Evolutionary conservation across 2,888 invertebrate species (phyloP).

Genomic region (Xanthostigma xanthostigma): DNA sequence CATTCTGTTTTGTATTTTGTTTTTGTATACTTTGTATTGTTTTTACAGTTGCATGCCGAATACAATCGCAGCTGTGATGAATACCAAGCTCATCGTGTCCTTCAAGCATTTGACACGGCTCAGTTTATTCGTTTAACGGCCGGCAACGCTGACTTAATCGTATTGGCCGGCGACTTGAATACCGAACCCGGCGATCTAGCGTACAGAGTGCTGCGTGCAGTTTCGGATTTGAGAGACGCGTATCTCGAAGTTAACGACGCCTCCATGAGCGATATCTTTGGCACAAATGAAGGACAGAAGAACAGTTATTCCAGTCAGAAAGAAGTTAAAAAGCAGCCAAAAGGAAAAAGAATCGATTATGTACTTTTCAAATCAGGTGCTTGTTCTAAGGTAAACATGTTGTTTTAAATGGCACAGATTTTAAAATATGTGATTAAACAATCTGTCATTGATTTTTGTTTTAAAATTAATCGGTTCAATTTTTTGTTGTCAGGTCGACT

Average conservation of each 20-base stretch:
- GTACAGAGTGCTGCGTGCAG: constrained; percentile 44
- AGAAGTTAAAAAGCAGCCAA: constrained; percentile 35
- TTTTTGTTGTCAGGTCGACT: constrained; percentile 22
- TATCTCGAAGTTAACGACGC: constrained; percentile 22
- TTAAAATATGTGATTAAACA: not conserved
- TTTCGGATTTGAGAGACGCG: constrained; percentile 39
- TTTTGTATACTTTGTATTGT: not conserved
- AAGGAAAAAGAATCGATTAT: constrained; percentile 87
- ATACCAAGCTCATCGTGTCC: constrained; percentile 80
- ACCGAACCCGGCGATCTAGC: constrained; percentile 76
- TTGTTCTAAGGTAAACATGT: constrained; percentile 16
- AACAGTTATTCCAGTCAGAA: constrained; percentile 66
- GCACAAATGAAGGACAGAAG: constrained; percentile 60
- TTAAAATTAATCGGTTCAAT: constrained; percentile 5
- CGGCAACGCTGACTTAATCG: constrained; percentile 59
- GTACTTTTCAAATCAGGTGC: constrained; percentile 49
- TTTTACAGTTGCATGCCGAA: constrained; percentile 79
- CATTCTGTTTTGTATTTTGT: not conserved
- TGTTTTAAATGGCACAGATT: not conserved
- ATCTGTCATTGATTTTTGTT: not conserved
- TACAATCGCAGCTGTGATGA: constrained; percentile 73
- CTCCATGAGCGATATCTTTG: constrained; percentile 10
- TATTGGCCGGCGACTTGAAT: constrained; percentile 91
- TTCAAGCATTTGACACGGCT: constrained; percentile 89
- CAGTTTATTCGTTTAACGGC: constrained; percentile 84